A percentile compares a stretch with the other conserved stretches of the same genome.
These are phyloP conservation scores for Gortyna flavago DNA, from an alignment of 2,888 invertebrate species.

Conservation along the genomic window DNA sequence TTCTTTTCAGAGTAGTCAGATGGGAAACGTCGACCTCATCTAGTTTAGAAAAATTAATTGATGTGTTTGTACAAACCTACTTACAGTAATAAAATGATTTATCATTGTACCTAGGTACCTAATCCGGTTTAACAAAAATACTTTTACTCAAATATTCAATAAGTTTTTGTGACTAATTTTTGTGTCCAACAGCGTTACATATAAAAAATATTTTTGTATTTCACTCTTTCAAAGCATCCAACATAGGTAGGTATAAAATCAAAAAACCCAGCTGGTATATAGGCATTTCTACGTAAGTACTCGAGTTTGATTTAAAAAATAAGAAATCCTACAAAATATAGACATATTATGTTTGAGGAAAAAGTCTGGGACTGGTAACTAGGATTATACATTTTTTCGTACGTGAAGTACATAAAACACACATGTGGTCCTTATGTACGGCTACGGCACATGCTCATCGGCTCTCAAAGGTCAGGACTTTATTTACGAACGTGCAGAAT, in stretches of 20 bases:
- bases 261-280: neutral
- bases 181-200: no score
- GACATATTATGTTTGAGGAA: neutral
- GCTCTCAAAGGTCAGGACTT: constrained; percentile 54
- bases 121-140: neutral
- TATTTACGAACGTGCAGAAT: constrained; percentile 56
- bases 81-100: no score
- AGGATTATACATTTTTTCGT: constrained; percentile 33
- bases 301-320: neutral
- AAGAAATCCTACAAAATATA: neutral
- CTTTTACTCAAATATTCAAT: neutral
- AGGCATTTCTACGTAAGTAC: neutral
- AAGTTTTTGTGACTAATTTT: neutral
- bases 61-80: no score
- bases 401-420: constrained; percentile 55
- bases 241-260: neutral
- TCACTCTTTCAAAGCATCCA: neutral
- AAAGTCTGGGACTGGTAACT: constrained; percentile 4
- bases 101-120: no score
- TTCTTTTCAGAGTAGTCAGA: no score
- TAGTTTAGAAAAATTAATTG: no score
- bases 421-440: constrained; percentile 51
- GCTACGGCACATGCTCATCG: constrained; percentile 43
- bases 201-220: neutral
- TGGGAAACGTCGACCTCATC: no score